phyloP scores from a whole-genome alignment of 1,140 invertebrate species.

The Trachymyrmex cornetzi region DNA sequence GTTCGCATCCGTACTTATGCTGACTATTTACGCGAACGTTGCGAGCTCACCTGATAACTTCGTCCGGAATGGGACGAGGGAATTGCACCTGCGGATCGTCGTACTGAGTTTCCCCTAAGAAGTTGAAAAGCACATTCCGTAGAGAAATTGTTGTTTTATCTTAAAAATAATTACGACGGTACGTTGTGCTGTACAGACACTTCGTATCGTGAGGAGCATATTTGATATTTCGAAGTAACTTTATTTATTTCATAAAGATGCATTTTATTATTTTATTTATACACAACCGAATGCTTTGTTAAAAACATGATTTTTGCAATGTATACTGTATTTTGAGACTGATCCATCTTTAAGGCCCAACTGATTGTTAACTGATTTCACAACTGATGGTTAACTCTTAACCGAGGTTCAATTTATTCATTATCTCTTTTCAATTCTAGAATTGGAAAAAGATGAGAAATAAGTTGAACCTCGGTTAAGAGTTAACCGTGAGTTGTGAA shows the following conservation, averaged over 20 bases:
- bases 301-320: not conserved
- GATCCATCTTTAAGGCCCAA: no score
- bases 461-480: no score
- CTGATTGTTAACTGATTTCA: no score
- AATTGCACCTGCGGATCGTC: constrained; percentile 75
- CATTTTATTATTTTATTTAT: constrained; percentile 3
- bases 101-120: constrained; percentile 77
- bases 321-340: no score
- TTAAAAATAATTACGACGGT: constrained; percentile 35
- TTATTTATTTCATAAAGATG: constrained; percentile 1
- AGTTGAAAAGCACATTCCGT: constrained; percentile 44
- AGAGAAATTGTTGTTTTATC: constrained; percentile 45
- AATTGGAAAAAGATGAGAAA: no score
- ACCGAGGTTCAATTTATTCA: no score
- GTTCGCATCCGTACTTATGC: constrained; percentile 1
- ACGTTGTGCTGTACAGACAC: not conserved
- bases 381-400: no score
- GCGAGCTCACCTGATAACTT: constrained; percentile 80
- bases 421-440: no score
- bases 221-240: constrained; percentile 3
- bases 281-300: not conserved
- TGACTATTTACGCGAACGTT: not conserved
- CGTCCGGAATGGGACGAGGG: constrained; percentile 74
- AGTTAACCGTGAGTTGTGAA: no score
- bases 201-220: not conserved